phyloP scores from a whole-genome alignment of 2,888 invertebrate genomes.

The Eristalinus aeneus region DNA sequence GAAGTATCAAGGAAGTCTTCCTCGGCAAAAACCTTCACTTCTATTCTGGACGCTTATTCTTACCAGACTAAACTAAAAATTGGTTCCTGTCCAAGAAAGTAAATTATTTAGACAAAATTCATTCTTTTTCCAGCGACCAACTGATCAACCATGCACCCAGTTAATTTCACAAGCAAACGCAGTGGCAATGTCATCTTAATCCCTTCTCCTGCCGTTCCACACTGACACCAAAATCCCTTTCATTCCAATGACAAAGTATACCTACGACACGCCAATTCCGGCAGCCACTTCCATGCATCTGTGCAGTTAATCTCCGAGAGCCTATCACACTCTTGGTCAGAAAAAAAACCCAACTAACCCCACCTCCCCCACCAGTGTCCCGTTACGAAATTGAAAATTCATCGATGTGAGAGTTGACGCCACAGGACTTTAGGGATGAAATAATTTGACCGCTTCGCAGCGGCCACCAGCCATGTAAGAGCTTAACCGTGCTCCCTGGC shows the following conservation, averaged over 20 bases:
- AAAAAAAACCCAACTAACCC: slow-evolving; percentile 12
- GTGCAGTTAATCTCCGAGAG: background rate
- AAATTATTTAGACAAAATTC: no score
- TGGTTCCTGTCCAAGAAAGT: no score
- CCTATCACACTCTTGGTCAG: background rate
- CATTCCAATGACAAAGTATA: slow-evolving; percentile 24
- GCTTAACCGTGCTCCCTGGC: slow-evolving; percentile 1
- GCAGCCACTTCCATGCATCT: slow-evolving; percentile 8
- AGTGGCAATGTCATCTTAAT: background rate
- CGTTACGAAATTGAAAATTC: slow-evolving; percentile 62
- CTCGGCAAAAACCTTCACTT: no score
- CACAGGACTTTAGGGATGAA: slow-evolving; percentile 38
- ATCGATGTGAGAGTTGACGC: slow-evolving; percentile 58
- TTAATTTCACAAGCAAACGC: background rate
- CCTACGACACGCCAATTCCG: background rate
- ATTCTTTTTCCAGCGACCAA: no score
- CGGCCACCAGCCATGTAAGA: slow-evolving; percentile 29
- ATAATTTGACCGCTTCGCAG: slow-evolving; percentile 49
- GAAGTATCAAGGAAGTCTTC: no score
- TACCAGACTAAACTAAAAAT: no score
- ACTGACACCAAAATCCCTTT: slow-evolving; percentile 28
- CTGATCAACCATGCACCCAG: no score
- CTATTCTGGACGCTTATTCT: no score
- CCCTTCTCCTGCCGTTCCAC: background rate
- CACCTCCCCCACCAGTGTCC: background rate